Evolutionary conservation across 2,797 vertebrate species (phyloP).

Genomic region (Galago senegalensis): DNA sequence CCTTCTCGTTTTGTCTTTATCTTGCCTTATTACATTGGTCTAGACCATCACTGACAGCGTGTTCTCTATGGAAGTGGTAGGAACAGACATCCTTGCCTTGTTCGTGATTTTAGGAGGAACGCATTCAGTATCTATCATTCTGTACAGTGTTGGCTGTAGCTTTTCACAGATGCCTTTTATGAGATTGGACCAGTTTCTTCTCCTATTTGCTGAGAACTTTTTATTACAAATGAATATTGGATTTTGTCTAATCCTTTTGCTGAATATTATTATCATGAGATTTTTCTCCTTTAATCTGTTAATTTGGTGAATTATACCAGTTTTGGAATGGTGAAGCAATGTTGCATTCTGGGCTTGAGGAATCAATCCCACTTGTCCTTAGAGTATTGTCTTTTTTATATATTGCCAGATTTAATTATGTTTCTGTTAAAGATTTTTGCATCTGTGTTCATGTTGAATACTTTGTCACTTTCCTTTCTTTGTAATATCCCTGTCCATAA

Average conservation of each 20-base stretch:
- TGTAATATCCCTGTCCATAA: not conserved
- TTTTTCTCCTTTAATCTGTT: conserved; percentile 24
- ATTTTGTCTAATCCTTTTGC: not conserved
- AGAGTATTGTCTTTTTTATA: not conserved
- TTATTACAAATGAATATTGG: not conserved
- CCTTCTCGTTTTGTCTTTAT: not conserved
- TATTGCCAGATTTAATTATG: not conserved
- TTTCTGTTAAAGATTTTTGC: conserved; percentile 3
- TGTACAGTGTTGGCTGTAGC: not conserved
- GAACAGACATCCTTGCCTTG: not conserved
- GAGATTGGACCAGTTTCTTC: not conserved
- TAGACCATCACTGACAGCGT: not conserved
- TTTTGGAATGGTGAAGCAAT: not conserved
- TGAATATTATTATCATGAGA: not conserved
- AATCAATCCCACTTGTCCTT: not conserved
- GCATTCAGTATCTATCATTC: not conserved
- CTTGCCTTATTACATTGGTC: not conserved
- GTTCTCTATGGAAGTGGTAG: not conserved
- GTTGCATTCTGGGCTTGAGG: not conserved
- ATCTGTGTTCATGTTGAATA: not conserved
- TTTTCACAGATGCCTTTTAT: not conserved
- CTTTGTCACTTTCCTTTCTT: not conserved
- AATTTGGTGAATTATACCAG: not conserved
- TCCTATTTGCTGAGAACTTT: conserved; percentile 7
- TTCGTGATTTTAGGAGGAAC: not conserved